Evolutionary conservation across 2,113 vertebrate species (phyloP), one percentile per base, ranked within the genome.

Genomic region (Opisthocomus hoazin): DNA sequence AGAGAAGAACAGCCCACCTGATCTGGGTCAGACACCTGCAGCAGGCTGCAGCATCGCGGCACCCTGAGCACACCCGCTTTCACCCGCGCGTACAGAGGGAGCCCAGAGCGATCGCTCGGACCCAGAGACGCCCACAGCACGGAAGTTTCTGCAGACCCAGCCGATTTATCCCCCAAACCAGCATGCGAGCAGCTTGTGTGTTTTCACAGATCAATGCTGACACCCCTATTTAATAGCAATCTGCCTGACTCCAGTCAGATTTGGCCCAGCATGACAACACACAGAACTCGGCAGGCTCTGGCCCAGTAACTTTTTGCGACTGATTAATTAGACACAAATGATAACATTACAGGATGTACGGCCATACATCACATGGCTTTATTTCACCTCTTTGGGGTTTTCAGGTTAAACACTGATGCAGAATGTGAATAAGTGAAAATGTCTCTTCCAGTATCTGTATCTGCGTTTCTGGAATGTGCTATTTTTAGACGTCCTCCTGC

Each of bases 171-270:
- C 17, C 58, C 41, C 32, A 6, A 20, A 10, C 26, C 22, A 65
- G 8, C 24, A 48, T 0, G 0, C 0, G 54, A 77, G 27, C 11
- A 48, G 17, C 16, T 22, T 5, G 32, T 0, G 5, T 18, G n/a
- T 69, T 58, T 76, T 32, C 39, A 15, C 48, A 51, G 48, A 21
- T 16, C 23, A 76, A 95, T 50, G 26, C 48, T 24, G 34, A 12
- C 17, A 45, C 10, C 22, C 18, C 56, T 23, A 34, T 69, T 68
- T 51, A 23, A 56, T 1, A 41, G 34, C 37, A 63, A 21, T 46
- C 88, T 64, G 12, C 53, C 70, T 8, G 37, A 14, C 6, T 50
- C 61, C 46, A n/a, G n/a, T n/a, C 41, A 14, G 10, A 15, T 61
- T 73, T 9, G 22, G 36, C 58, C 76, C 76, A 81, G 29, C 53